Percentiles rank a stretch among this genome's conserved stretches.
Evolutionary conservation across 2,888 invertebrate species (phyloP).

Genomic region (Chrysolina haemoptera): DNA sequence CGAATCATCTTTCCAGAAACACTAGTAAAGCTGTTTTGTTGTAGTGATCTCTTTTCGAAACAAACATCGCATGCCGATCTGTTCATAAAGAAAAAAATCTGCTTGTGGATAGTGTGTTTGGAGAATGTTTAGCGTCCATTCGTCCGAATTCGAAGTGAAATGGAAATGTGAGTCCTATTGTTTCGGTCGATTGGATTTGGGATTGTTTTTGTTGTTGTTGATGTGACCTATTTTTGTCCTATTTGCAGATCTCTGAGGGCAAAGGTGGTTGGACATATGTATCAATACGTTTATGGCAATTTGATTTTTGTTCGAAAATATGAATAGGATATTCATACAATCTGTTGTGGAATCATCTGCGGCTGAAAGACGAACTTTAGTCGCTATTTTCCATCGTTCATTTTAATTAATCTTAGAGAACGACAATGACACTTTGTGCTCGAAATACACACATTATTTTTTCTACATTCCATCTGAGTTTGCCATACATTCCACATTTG

Average conservation of each 20-base stretch:
- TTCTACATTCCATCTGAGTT: too few species aligned
- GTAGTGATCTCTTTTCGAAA: neutral
- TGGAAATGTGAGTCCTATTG: conserved; percentile 12
- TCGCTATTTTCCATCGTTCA: too few species aligned
- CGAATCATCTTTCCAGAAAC: conserved; percentile 18
- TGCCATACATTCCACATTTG: too few species aligned
- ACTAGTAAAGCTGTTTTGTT: neutral
- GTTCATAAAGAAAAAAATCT: neutral
- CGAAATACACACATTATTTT: too few species aligned
- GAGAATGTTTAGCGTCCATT: conserved; percentile 2
- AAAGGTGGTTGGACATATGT: neutral
- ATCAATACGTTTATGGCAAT: neutral
- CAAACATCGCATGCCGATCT: neutral
- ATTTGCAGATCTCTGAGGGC: neutral
- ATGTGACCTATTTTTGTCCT: neutral
- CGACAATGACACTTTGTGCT: too few species aligned
- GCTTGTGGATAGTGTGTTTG: neutral
- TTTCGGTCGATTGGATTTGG: neutral
- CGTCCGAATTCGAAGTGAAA: neutral
- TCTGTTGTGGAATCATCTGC: too few species aligned
- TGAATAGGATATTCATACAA: too few species aligned
- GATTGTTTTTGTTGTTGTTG: neutral
- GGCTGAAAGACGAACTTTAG: too few species aligned
- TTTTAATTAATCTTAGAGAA: too few species aligned
- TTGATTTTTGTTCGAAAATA: too few species aligned